Base-by-base conservation (phyloP, 2,888 invertebrate genomes). In the Eupithecia insigniata region DNA sequence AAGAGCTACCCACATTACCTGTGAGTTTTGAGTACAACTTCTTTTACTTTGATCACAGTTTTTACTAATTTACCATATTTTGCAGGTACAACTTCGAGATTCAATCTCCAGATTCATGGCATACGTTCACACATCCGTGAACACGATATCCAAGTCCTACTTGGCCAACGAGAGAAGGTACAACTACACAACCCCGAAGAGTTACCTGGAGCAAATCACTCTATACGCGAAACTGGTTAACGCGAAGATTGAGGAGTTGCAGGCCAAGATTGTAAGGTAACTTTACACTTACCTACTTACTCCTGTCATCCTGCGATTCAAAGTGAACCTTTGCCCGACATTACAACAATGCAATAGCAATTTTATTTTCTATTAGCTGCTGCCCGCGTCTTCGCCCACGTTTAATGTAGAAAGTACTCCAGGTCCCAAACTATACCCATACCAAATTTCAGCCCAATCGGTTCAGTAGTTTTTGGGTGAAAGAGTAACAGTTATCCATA, bases 181-280 rank as follows among this genome's bases (percentile, higher is more conserved):
- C 89, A 99, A 99, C 90, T 99, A 99, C 87, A 99, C 99, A 0
- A 99, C 99, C 8, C 99, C 99, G 0, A 99, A 99, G 90, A 98
- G 98, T 77, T 99, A 98, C 92, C 94, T 99, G 68, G 99, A 99
- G 87, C 99, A 99, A 93, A 99, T 99, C 74, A 97, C 97, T 83
- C 94, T 99, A 61, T 99, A 99, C 87, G 96, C 97, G 1, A 98
- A 98, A 89, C 92, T 99, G 28, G 95, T 99, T 10, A 96, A 96
- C 77, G 96, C 96, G 77, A 98, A 99, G 91, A 96, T 97, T 69
- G 92, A 95, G n/a, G 98, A 99, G 83, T 94, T 99, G n/a, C 96
- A 96, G 74, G 96, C 96, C 18, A 98, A 98, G 87, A 98, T 99
- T 70, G 95, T 96, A 28, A 95, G 97, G 94, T 94, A 72, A 6